Evolutionary conservation across 2,888 invertebrate genomes (phyloP).

Genomic region (Mechanitis mazaeus): DNA sequence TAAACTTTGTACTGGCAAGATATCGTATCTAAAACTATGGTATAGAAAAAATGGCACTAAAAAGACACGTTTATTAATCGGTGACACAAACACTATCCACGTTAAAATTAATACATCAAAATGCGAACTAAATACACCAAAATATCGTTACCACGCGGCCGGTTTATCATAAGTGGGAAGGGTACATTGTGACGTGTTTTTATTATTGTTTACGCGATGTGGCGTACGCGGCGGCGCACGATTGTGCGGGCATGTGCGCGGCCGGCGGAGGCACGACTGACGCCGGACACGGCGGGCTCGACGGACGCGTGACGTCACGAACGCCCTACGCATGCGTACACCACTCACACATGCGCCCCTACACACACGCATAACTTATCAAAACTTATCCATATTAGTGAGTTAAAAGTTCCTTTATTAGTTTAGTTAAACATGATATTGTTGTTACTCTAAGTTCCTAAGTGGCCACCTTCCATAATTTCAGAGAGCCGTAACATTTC

Average conservation of each 20-base stretch:
- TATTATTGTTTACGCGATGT: conserved; percentile 59
- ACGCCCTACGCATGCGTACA: conserved; percentile 33
- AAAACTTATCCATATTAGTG: conserved; percentile 33
- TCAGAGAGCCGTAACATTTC: conserved; percentile 22
- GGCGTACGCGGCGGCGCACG: conserved; percentile 37
- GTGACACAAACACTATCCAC: conserved; percentile 41
- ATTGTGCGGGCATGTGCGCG: conserved; percentile 31
- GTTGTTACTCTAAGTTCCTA: conserved; percentile 25
- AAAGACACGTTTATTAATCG: conserved; percentile 68
- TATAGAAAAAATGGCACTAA: conserved; percentile 69
- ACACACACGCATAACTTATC: conserved; percentile 35
- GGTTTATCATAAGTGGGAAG: conserved; percentile 53
- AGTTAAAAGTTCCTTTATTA: conserved; percentile 40
- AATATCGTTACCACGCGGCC: conserved; percentile 36
- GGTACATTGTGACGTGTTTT: conserved; percentile 54
- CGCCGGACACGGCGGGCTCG: conserved; percentile 27
- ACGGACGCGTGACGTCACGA: conserved; percentile 32
- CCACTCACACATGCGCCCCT: conserved; percentile 39
- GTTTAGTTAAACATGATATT: conserved; percentile 32
- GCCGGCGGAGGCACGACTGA: conserved; percentile 39
- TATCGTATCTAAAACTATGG: conserved; percentile 56
- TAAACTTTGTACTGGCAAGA: conserved; percentile 72
- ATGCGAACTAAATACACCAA: conserved; percentile 59
- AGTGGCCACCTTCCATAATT: conserved; percentile 24
- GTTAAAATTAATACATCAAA: conserved; percentile 65